Evolutionary conservation across 1,140 invertebrate species (phyloP).

Genomic region (Aphidius ervi): DNA sequence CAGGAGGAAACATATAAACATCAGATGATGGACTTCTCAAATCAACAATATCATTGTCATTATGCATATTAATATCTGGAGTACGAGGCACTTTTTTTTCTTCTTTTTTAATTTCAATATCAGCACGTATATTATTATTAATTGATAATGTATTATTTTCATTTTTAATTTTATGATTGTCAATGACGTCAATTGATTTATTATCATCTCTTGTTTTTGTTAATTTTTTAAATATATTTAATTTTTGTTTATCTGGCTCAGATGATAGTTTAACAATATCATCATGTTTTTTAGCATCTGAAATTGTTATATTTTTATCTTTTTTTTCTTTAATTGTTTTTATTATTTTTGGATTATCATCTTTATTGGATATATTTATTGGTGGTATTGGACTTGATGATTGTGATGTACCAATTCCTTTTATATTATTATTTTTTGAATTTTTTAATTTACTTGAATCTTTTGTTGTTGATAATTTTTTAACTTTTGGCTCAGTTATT

Average conservation of each 20-base stretch:
- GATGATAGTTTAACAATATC: slow-evolving; percentile 65
- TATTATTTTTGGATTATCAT: slow-evolving; percentile 29
- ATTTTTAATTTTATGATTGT: slow-evolving; percentile 53
- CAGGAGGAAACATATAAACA: slow-evolving; percentile 52
- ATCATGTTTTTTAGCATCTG: slow-evolving; percentile 38
- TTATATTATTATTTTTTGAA: slow-evolving; percentile 35
- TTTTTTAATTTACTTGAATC: slow-evolving; percentile 56
- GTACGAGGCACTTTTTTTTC: slow-evolving; percentile 42
- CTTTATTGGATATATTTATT: slow-evolving; percentile 27
- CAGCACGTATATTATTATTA: slow-evolving; percentile 39
- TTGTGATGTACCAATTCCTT: slow-evolving; percentile 35
- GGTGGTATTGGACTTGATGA: slow-evolving; percentile 25
- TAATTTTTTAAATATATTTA: slow-evolving; percentile 84
- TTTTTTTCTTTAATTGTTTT: slow-evolving; percentile 39
- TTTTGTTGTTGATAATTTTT: slow-evolving; percentile 56
- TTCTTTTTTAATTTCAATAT: slow-evolving; percentile 35
- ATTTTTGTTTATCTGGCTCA: slow-evolving; percentile 76
- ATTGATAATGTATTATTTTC: slow-evolving; percentile 45
- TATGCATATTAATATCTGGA: slow-evolving; percentile 46
- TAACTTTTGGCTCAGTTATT: slow-evolving; percentile 49
- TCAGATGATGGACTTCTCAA: slow-evolving; percentile 38
- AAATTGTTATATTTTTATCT: slow-evolving; percentile 35
- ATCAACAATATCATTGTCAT: slow-evolving; percentile 36
- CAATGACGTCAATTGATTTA: slow-evolving; percentile 56
- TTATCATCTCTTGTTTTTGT: slow-evolving; percentile 59